Conservation (phyloP, 2,113 vertebrate species). For the Labeo catla region DNA sequence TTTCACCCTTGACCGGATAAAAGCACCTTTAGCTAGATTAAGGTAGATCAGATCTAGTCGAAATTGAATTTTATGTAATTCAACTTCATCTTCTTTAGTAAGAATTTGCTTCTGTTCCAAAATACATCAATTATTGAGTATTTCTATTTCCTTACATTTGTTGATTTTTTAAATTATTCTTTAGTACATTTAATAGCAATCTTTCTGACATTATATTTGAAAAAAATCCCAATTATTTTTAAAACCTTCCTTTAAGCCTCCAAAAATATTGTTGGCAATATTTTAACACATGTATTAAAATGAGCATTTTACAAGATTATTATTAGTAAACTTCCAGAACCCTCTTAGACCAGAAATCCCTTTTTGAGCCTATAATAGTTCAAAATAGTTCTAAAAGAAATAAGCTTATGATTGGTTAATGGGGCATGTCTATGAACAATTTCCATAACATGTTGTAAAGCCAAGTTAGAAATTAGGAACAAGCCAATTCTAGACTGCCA, state of each 20-base stretch:
- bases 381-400: too few relatives aligned
- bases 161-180: too few relatives aligned
- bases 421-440: not conserved
- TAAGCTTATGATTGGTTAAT: not conserved
- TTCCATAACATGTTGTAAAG: not conserved
- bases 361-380: not conserved
- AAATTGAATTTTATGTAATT: not conserved
- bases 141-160: not conserved
- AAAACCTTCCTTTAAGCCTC: too few relatives aligned
- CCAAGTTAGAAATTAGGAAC: not conserved
- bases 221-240: not conserved
- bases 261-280: too few relatives aligned
- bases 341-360: not conserved
- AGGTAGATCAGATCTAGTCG: not conserved
- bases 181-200: not conserved
- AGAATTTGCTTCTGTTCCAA: not conserved
- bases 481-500: not conserved
- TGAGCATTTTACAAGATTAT: not conserved
- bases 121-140: not conserved
- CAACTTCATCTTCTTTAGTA: not conserved
- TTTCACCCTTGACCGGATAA: not conserved
- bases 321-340: too few relatives aligned
- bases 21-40: not conserved
- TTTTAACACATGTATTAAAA: not conserved
- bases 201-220: not conserved